These are phyloP conservation scores for Rhogogaster chlorosoma DNA, from an alignment of 2,888 invertebrate species.

Conservation along the genomic window DNA sequence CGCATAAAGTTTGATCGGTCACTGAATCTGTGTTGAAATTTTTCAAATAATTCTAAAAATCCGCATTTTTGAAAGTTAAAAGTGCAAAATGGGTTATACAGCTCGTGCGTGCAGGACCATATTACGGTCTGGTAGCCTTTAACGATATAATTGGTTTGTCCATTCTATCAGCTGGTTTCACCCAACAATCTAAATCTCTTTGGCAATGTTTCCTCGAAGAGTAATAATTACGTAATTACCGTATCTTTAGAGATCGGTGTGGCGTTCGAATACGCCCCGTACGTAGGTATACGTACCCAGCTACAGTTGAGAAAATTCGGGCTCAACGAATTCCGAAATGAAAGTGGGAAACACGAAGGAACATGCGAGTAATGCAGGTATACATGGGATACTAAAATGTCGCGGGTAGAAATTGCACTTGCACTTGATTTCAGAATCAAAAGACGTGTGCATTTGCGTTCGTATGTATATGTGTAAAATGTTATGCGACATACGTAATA, in stretches of 20 bases:
- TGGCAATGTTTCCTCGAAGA: slow-evolving; percentile 26
- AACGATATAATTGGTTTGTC: slow-evolving; percentile 53
- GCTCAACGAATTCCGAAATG: too few relatives aligned
- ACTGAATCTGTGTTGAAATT: neutral
- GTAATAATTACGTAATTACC: slow-evolving; percentile 45
- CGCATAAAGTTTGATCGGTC: neutral
- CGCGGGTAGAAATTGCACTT: too few relatives aligned
- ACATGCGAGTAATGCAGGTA: neutral
- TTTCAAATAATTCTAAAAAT: neutral
- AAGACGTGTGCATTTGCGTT: neutral
- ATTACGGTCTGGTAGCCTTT: slow-evolving; percentile 56
- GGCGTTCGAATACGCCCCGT: neutral
- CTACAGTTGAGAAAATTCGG: neutral
- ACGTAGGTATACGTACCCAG: neutral
- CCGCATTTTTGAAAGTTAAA: neutral
- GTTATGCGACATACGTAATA: neutral
- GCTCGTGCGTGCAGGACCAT: slow-evolving; percentile 7
- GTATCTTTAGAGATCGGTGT: neutral
- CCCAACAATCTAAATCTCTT: slow-evolving; percentile 44
- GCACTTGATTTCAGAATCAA: neutral
- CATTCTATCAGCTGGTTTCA: slow-evolving; percentile 8
- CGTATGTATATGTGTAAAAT: neutral
- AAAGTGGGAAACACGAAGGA: too few relatives aligned
- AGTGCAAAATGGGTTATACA: neutral
- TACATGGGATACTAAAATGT: neutral